phyloP scores from a whole-genome alignment of 2,797 vertebrate genomes.

The Podarcis siculus region DNA sequence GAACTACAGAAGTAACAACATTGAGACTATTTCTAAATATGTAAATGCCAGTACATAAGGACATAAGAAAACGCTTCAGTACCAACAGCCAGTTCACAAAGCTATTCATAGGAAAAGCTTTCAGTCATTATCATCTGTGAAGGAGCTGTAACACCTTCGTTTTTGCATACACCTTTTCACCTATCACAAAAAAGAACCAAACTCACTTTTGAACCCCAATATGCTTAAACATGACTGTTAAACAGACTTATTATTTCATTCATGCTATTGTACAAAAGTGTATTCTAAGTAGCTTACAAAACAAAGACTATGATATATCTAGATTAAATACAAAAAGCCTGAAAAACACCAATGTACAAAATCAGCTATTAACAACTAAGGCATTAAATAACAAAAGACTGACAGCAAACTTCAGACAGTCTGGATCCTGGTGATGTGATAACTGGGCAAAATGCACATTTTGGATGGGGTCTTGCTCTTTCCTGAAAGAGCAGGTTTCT shows the following conservation, averaged over 20 bases:
- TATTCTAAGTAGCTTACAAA: neutral
- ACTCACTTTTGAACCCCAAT: neutral
- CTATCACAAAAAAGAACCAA: neutral
- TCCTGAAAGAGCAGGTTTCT: too few species aligned
- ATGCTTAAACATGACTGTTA: neutral
- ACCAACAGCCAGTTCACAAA: neutral
- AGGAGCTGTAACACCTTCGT: neutral
- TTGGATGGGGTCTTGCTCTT: too few species aligned
- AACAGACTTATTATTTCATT: neutral
- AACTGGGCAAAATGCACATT: too few species aligned
- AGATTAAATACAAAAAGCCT: neutral
- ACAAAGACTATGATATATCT: neutral
- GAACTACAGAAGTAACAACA: neutral
- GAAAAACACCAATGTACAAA: neutral
- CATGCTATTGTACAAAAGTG: neutral
- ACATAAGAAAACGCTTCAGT: neutral
- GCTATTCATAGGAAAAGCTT: neutral
- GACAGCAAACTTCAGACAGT: neutral
- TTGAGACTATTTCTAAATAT: neutral
- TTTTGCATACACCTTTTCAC: neutral
- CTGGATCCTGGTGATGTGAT: neutral
- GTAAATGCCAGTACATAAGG: neutral
- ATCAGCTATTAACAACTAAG: neutral
- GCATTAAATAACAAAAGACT: neutral
- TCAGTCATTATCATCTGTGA: neutral